Conservation (phyloP, 2,888 invertebrate genomes). For the Melinopterus prodromus region DNA sequence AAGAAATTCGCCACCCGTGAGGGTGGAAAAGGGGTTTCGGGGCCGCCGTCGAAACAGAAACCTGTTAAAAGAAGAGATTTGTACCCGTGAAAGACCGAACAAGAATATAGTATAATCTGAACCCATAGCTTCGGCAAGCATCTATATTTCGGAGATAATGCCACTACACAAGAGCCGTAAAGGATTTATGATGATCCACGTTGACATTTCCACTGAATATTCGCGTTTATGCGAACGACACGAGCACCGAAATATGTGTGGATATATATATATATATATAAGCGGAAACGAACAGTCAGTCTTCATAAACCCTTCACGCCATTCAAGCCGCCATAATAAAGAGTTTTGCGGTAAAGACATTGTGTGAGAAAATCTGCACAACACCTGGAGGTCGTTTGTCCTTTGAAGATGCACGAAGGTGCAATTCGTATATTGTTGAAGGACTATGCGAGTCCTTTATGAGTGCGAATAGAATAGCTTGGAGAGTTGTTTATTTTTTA, state of each 20-base stretch:
- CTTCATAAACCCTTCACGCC: constrained; percentile 17
- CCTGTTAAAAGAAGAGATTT: constrained; percentile 4
- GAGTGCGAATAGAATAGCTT: neutral
- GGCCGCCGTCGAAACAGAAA: neutral
- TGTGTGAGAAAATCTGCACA: constrained; percentile 15
- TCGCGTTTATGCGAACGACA: constrained; percentile 12
- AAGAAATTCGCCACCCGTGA: neutral
- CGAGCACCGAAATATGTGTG: neutral
- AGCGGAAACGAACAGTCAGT: constrained; percentile 8
- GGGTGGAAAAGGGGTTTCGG: neutral
- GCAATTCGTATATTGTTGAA: neutral
- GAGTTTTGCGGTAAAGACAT: constrained; percentile 14
- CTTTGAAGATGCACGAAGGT: neutral
- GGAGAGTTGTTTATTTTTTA: neutral
- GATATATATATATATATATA: constrained; percentile 11
- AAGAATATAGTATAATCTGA: constrained; percentile 18
- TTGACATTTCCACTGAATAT: constrained; percentile 23
- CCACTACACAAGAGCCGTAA: constrained; percentile 12
- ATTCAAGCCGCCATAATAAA: constrained; percentile 12
- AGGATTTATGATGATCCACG: constrained; percentile 21
- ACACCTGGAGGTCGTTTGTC: constrained; percentile 11
- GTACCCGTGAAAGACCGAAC: neutral
- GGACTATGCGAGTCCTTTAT: neutral
- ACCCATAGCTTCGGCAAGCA: neutral
- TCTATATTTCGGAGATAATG: constrained; percentile 17